Base-by-base conservation (phyloP, 37 sponge, comb jelly and placozoan genomes). In the Hexactinellida sp. region DNA sequence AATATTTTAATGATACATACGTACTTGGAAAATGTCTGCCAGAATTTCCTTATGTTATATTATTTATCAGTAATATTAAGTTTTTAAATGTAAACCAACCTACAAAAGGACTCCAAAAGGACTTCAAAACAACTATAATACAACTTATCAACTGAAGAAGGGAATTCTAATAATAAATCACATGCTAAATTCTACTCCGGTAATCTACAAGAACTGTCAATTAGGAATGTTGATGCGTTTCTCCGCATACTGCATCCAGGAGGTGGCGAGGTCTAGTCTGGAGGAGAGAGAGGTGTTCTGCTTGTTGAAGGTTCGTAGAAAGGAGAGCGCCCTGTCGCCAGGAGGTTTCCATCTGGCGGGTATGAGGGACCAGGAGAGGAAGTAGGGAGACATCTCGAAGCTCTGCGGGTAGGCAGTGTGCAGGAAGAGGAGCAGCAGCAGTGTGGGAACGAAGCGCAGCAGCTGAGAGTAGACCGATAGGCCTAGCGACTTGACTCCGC, bases 311-410 rank as follows among this genome's bases (percentile, higher is more conserved):
- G 76, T 63, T 32, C 76, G 21, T n/a, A 63, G 76, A 63, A 63
- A 63, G 30, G 76, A 63, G 76, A 63, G 76, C 5, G 28, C 76
- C 76, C 13, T 63, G 5, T 63, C 76, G 3, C 76, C 76, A 25
- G 28, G 19, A 32, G 76, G 28, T 63, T n/a, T 63, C 76, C 76
- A 63, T 63, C 76, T 63, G 34, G 76, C 19, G 13, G 76, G 76
- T 63, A 63, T 63, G 28, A 63, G 3, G 30, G 28, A 21, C 76
- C 76, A 63, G 76, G 76, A 63, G 76, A 63, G 3, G 76, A 63
- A 63, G 76, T 7, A 63, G 76, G 76, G 76, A 63, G 76, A 10
- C 76, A 63, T 63, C 76, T 63, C 76, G 76, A 63, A 63, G 76
- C 76, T 63, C 28, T 63, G 25, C 25, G 76, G 30, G 34, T 63